Evolutionary conservation across 2,797 vertebrate species (phyloP).

Genomic region (Poeciliopsis turneri): DNA sequence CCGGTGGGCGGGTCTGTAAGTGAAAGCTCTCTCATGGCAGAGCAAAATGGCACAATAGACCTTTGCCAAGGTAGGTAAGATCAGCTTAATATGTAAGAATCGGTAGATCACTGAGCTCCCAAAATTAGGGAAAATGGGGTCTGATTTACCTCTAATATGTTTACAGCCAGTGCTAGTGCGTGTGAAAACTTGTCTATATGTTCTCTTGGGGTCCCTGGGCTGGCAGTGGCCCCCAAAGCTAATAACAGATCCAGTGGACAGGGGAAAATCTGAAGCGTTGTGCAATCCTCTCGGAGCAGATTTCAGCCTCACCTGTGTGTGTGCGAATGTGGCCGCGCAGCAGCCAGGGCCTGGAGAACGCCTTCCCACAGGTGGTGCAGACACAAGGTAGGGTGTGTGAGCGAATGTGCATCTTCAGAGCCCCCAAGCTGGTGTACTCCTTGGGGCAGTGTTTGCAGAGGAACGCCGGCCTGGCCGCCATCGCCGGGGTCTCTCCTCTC

Average conservation of each 20-base stretch:
- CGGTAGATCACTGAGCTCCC: no score
- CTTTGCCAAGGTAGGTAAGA: no score
- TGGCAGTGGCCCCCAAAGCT: not conserved
- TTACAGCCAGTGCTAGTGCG: not conserved
- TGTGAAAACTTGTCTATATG: not conserved
- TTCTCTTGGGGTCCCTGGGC: not conserved
- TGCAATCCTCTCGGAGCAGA: not conserved
- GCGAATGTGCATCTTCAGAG: slow-evolving; percentile 98
- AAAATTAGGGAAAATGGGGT: no score
- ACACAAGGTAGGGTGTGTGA: slow-evolving; percentile 97
- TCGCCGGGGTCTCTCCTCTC: slow-evolving; percentile 70
- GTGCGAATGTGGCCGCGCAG: slow-evolving; percentile 96
- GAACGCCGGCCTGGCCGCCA: slow-evolving; percentile 88
- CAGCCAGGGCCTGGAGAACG: slow-evolving; percentile 96
- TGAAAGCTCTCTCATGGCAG: no score
- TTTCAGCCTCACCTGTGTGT: slow-evolving; percentile 87
- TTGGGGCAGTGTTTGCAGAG: slow-evolving; percentile 98
- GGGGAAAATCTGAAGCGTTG: not conserved
- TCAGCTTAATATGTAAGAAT: no score
- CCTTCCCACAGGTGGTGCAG: slow-evolving; percentile 95
- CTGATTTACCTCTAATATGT: not conserved
- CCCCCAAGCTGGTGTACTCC: slow-evolving; percentile 95
- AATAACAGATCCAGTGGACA: not conserved
- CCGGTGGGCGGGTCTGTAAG: no score
- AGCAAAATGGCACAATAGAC: no score